Evolutionary conservation across 2,113 vertebrate genomes (phyloP), one percentile per base, ranked within the genome.

Genomic region (Aegithalos caudatus): DNA sequence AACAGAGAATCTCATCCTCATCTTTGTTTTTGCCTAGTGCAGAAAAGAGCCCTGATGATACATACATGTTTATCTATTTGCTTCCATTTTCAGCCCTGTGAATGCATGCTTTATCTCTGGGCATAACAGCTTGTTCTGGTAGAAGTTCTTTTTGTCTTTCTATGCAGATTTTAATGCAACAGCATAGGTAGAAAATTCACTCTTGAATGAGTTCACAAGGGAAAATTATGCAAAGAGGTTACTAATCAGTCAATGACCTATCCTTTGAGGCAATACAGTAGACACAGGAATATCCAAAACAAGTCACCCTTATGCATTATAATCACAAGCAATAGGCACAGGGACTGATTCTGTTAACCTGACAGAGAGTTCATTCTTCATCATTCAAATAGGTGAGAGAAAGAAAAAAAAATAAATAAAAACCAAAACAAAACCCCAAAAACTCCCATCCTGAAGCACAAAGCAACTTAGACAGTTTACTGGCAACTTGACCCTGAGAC

Each of bases 401-500:
- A 72, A 65, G n/a, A 0, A 24, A 67, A 80, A 45, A 13, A 66
- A 23, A 33, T 25, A 23, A 1, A 31, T 50, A 57, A 48, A n/a
- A n/a, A n/a, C n/a, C n/a, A n/a, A n/a, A n/a, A n/a, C n/a, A n/a
- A n/a, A n/a, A n/a, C n/a, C n/a, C n/a, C n/a, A n/a, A n/a, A n/a
- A n/a, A n/a, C n/a, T n/a, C n/a, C n/a, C n/a, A 87, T 76, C 70
- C 64, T 87, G 71, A 78, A 90, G 71, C 69, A 93, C 62, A 95
- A 96, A 95, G 81, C 96, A 94, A 73, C 61, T 83, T 69, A 85
- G 94, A 92, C 94, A 93, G 86, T 94, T 96, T 95, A 95, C 95
- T 98, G 96, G 92, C 90, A 97, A 94, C 88, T 91, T 97, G 94
- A 97, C 95, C 64, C 88, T 86, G 92, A 94, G 69, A 93, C 18